Base-by-base conservation (phyloP, 1,140 invertebrate genomes). In the Teleogryllus occipitalis region DNA sequence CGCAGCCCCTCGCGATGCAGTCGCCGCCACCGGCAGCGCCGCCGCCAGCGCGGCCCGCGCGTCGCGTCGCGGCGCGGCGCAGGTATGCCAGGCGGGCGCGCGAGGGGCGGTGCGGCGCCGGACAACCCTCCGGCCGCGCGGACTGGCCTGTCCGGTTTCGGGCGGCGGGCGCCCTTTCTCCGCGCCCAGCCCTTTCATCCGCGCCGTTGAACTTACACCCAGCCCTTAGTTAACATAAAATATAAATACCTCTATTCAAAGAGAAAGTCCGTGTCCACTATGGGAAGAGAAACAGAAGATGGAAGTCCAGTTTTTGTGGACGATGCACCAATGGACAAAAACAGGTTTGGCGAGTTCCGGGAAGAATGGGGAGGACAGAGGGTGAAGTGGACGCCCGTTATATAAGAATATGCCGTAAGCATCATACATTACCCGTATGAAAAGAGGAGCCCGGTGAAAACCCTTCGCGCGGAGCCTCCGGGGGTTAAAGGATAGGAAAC, bases 261-360 rank as follows among this genome's bases (percentile, higher is more conserved):
- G 54, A 14, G 54, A 65, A 65, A 65, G 54, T 65, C 54, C 54
- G 54, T 65, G 54, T 65, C 54, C 54, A 65, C 54, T 65, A 65
- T 65, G 54, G 10, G 54, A 65, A 65, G 54, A 65, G 54, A 65
- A 65, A 65, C 18, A 65, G 54, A 65, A 65, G 54, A 65, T 65
- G 54, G 54, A 65, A 65, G 54, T 65, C 54, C 54, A 65, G 54
- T 65, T 65, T 65, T 65, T 65, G 54, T 65, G 54, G 54, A 65
- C 54, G 54, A 18, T 18, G 54, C 54, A 65, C 54, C 54, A 65
- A 65, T 65, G 54, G 54, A 65, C 54, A 65, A 65, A 65, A 65
- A 65, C 54, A 65, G 54, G 54, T 65, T 65, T 65, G 54, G 54
- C 18, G 54, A 65, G 54, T 65, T 65, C 54, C 27, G 18, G 10